Evolutionary conservation across 2,113 vertebrate genomes (phyloP).

Genomic region (Pachyramphus minor): DNA sequence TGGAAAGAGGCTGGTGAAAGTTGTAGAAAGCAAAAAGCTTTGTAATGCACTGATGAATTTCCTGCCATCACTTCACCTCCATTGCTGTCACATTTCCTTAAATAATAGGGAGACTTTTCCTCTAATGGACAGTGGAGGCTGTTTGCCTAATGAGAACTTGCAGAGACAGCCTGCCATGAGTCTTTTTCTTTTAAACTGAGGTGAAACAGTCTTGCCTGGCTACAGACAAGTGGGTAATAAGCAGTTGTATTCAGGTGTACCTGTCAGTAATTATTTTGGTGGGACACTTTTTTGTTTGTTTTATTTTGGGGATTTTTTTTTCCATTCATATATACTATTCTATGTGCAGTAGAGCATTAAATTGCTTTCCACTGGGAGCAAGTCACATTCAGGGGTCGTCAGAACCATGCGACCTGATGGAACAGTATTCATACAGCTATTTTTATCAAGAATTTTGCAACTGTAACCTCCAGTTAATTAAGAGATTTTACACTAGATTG

Average conservation of each 20-base stretch:
- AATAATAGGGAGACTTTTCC: constrained; percentile 50
- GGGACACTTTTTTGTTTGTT: neutral
- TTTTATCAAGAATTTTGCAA: constrained; percentile 67
- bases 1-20: neutral
- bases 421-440: neutral
- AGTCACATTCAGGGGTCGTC: constrained; percentile 72
- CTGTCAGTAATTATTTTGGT: constrained; percentile 82
- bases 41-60: constrained; percentile 49
- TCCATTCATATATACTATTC: constrained; percentile 77
- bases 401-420: constrained; percentile 45
- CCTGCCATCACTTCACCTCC: constrained; percentile 33
- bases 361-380: constrained; percentile 84
- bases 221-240: constrained; percentile 71
- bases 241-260: constrained; percentile 63
- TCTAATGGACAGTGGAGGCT: constrained; percentile 26
- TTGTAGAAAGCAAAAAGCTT: constrained; percentile 28
- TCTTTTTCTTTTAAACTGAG: constrained; percentile 71
- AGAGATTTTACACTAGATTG: neutral
- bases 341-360: constrained; percentile 79
- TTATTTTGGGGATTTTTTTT: neutral
- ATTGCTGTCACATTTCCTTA: constrained; percentile 65
- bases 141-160: constrained; percentile 70
- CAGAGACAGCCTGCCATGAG: constrained; percentile 51
- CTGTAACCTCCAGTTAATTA: constrained; percentile 68
- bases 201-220: constrained; percentile 68